Evolutionary conservation across 2,888 invertebrate species (phyloP).

Genomic region (Apomyelois bistriatella): DNA sequence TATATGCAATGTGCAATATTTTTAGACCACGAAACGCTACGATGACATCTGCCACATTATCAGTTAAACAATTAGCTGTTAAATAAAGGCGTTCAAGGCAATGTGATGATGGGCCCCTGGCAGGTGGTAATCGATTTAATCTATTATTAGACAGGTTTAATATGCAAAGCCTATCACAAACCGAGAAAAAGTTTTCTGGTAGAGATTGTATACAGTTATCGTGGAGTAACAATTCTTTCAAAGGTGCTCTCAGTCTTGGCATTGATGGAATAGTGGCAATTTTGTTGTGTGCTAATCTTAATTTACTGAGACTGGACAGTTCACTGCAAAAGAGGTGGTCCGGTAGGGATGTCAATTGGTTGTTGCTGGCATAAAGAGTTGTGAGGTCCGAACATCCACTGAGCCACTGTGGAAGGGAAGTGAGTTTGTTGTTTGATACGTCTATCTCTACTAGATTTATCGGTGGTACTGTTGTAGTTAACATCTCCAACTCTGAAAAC

Average conservation of each 20-base stretch:
- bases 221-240: slow-evolving; percentile 87
- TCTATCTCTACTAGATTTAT: slow-evolving; percentile 87
- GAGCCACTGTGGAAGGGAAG: slow-evolving; percentile 87
- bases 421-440: slow-evolving; percentile 88
- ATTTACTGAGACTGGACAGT: slow-evolving; percentile 84
- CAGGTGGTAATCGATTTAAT: slow-evolving; percentile 83
- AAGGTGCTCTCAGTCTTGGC: slow-evolving; percentile 81
- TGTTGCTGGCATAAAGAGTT: slow-evolving; percentile 87
- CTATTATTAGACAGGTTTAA: slow-evolving; percentile 91
- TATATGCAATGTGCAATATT: slow-evolving; percentile 88
- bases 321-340: slow-evolving; percentile 88
- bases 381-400: slow-evolving; percentile 85
- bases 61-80: slow-evolving; percentile 88
- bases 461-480: slow-evolving; percentile 85
- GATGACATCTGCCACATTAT: slow-evolving; percentile 83
- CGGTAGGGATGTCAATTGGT: slow-evolving; percentile 84
- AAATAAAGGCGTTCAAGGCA: slow-evolving; percentile 84
- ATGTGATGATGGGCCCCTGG: slow-evolving; percentile 80
- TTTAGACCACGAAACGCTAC: slow-evolving; percentile 83
- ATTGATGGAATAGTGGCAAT: slow-evolving; percentile 86
- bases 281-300: slow-evolving; percentile 89
- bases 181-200: slow-evolving; percentile 88
- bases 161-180: slow-evolving; percentile 81
- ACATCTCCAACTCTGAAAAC: slow-evolving; percentile 84
- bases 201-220: slow-evolving; percentile 87